Percentiles rank a stretch among this genome's conserved stretches.
These are phyloP conservation scores for Ailurus styani DNA, from an alignment of 2,113 vertebrate genomes.

Conservation along the genomic window DNA sequence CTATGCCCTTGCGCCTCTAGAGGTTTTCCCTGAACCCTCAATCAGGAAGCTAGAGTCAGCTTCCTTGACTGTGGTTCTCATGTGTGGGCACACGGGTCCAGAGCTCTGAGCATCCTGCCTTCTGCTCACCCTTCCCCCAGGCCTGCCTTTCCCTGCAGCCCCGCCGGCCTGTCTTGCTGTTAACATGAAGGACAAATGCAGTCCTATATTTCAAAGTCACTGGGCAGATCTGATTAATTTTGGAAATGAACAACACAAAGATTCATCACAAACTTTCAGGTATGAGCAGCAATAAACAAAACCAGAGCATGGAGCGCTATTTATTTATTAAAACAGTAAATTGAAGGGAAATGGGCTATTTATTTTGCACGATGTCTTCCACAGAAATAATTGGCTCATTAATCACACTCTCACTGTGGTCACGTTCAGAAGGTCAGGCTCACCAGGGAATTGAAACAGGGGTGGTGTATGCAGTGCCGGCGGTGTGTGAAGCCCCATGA, in stretches of 20 bases:
- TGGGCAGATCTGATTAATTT: slow-evolving; percentile 71
- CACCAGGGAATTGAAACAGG: slow-evolving; percentile 52
- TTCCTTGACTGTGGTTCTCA: accelerated
- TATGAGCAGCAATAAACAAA: slow-evolving; percentile 74
- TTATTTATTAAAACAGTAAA: slow-evolving; percentile 79
- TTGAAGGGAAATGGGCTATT: slow-evolving; percentile 76
- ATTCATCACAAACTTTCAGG: slow-evolving; percentile 76
- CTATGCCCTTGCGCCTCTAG: neutral
- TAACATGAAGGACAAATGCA: slow-evolving; percentile 65
- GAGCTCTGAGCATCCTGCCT: neutral
- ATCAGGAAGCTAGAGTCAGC: neutral
- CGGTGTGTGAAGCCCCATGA: neutral
- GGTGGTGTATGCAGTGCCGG: neutral
- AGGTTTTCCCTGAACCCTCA: neutral
- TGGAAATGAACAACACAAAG: slow-evolving; percentile 68
- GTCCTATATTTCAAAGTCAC: slow-evolving; percentile 58
- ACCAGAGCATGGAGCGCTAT: neutral
- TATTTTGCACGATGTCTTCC: slow-evolving; percentile 76
- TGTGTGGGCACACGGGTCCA: accelerated
- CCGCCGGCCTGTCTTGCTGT: slow-evolving; percentile 13
- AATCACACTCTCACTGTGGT: slow-evolving; percentile 75
- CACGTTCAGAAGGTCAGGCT: slow-evolving; percentile 76
- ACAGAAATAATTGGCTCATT: slow-evolving; percentile 82
- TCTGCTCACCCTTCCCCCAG: neutral
- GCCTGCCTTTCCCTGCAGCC: neutral